phyloP scores from a whole-genome alignment of 2,113 vertebrate genomes.

The Rhipidura dahli region DNA sequence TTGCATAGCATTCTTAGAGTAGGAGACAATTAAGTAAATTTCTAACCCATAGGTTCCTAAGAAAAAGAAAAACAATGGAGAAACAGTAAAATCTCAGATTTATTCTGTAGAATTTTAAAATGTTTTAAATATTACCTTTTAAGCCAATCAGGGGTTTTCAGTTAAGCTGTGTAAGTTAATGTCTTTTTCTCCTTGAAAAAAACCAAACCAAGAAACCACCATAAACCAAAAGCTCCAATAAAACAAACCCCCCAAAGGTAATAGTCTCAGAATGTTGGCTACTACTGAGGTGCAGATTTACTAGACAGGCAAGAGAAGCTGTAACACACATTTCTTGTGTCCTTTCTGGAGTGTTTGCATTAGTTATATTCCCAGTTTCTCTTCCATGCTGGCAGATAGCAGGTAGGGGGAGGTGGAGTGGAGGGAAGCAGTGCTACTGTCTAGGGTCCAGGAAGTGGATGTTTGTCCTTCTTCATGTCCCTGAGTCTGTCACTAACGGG shows the following conservation, averaged over 20 bases:
- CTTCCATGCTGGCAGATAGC: background rate
- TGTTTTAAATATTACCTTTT: background rate
- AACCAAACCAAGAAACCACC: fast-evolving
- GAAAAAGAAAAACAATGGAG: background rate
- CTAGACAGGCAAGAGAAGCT: background rate
- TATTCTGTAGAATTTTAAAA: background rate
- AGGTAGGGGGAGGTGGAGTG: background rate
- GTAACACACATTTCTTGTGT: background rate
- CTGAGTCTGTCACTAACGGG: background rate
- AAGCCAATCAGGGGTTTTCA: background rate
- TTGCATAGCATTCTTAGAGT: background rate
- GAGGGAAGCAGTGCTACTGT: background rate
- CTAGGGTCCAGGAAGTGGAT: background rate
- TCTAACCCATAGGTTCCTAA: background rate
- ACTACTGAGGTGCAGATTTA: background rate
- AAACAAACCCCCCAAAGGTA: background rate
- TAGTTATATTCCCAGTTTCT: background rate
- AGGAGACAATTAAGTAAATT: background rate
- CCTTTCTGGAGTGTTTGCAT: background rate
- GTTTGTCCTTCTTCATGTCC: background rate
- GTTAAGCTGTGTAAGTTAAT: background rate
- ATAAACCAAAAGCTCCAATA: background rate
- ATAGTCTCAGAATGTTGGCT: background rate
- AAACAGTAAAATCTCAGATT: background rate
- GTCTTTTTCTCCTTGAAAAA: background rate